Conservation (phyloP, 2,797 vertebrate species). For the Thaleichthys pacificus region DNA sequence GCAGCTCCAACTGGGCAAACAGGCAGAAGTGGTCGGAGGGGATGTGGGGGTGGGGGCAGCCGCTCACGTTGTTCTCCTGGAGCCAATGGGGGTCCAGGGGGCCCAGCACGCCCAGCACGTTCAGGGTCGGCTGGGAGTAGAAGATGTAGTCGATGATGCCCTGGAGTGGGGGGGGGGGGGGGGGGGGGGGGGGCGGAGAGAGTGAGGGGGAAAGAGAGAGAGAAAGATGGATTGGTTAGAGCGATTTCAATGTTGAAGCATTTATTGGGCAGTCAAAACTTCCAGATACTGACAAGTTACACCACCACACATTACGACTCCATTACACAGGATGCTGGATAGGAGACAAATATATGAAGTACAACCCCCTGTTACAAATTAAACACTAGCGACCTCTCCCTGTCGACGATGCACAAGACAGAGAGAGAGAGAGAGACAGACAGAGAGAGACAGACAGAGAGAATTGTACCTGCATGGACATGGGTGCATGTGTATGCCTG, state of each 20-base stretch:
- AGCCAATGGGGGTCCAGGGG: slow-evolving; percentile 87
- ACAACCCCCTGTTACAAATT: too few relatives aligned
- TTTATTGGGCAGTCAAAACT: too few relatives aligned
- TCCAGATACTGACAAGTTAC: too few relatives aligned
- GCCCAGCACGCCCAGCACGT: slow-evolving; percentile 84
- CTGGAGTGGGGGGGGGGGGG: slow-evolving; percentile 57
- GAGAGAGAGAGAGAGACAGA: not conserved
- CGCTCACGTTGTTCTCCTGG: slow-evolving; percentile 84
- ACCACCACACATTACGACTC: too few relatives aligned
- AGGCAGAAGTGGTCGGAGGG: slow-evolving; percentile 84
- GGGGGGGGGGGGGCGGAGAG: not conserved
- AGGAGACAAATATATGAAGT: too few relatives aligned
- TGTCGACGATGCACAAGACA: too few relatives aligned
- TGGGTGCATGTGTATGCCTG: not conserved
- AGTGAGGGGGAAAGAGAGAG: not conserved
- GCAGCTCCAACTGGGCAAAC: slow-evolving; percentile 29
- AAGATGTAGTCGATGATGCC: slow-evolving; percentile 92
- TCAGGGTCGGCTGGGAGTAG: slow-evolving; percentile 87
- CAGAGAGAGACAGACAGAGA: too few relatives aligned
- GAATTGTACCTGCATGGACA: too few relatives aligned
- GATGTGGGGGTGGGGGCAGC: slow-evolving; percentile 86
- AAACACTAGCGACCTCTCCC: too few relatives aligned
- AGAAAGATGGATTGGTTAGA: too few relatives aligned
- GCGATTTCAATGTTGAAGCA: too few relatives aligned
- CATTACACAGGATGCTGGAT: too few relatives aligned